Evolutionary conservation across 2,113 vertebrate genomes (phyloP).

Genomic region (Passer domesticus): DNA sequence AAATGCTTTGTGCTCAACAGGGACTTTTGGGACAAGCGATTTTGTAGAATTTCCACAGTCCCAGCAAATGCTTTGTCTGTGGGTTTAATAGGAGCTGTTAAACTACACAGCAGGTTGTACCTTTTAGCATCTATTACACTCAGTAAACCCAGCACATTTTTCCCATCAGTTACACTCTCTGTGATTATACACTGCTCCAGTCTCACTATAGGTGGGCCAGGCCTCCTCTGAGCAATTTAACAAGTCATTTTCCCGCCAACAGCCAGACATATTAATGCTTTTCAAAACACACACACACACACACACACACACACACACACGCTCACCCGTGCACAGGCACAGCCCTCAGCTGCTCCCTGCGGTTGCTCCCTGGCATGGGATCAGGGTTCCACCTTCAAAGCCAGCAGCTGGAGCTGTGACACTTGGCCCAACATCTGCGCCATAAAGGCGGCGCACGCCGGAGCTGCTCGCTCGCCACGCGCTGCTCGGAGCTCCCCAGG

Average conservation of each 20-base stretch:
- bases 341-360: neutral
- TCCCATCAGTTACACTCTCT: slow-evolving; percentile 44
- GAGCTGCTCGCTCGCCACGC: accelerated
- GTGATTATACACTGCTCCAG: slow-evolving; percentile 14
- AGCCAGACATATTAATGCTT: neutral
- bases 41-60: slow-evolving; percentile 21
- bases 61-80: slow-evolving; percentile 34
- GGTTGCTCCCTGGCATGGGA: neutral
- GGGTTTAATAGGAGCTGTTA: slow-evolving; percentile 54
- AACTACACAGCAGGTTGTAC: slow-evolving; percentile 51
- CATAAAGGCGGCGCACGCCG: accelerated
- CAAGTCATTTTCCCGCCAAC: neutral
- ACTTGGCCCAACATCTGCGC: neutral
- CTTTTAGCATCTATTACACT: slow-evolving; percentile 57
- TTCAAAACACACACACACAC: neutral
- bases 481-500: neutral
- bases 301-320: accelerated
- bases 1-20: neutral
- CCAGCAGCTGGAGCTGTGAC: neutral
- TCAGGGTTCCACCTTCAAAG: neutral
- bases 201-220: slow-evolving; percentile 51
- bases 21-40: neutral
- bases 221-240: slow-evolving; percentile 48
- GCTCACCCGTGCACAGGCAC: accelerated
- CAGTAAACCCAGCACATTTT: slow-evolving; percentile 54